Percentiles rank a stretch among this genome's conserved stretches.
Evolutionary conservation across 2,113 vertebrate species (phyloP).

Genomic region (Raphicerus campestris): DNA sequence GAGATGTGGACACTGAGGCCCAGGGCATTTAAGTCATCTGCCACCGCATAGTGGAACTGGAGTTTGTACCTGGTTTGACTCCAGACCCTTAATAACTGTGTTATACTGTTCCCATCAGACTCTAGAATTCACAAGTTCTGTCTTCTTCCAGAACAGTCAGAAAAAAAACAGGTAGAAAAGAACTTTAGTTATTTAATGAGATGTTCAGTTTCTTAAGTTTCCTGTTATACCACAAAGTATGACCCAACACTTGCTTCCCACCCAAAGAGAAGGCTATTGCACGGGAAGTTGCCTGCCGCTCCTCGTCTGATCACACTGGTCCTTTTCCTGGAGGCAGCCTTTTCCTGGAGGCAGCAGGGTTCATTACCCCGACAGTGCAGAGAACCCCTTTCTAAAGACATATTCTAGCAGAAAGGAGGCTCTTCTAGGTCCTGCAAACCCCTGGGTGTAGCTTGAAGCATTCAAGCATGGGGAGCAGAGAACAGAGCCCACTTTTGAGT

Average conservation of each 20-base stretch:
- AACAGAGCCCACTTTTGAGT: background rate
- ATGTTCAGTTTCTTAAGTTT: background rate
- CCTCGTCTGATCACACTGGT: background rate
- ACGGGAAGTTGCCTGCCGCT: background rate
- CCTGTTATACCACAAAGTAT: background rate
- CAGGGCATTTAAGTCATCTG: background rate
- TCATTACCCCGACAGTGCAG: background rate
- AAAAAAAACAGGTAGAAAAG: background rate
- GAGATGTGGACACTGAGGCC: background rate
- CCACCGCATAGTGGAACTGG: background rate
- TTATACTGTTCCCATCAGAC: background rate
- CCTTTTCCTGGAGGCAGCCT: background rate
- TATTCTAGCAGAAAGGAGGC: background rate
- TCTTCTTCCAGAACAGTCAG: background rate
- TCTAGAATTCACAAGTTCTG: background rate
- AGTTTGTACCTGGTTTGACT: background rate
- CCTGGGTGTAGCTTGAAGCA: background rate
- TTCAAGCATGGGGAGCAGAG: rapidly evolving
- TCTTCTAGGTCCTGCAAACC: background rate
- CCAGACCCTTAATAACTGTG: background rate
- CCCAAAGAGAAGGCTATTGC: no score
- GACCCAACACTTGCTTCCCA: background rate
- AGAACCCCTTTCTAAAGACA: background rate
- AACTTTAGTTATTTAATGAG: background rate
- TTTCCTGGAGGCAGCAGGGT: background rate